Evolutionary conservation across 2,888 invertebrate genomes (phyloP), one percentile per base, ranked within the genome.

Genomic region (Drosophila barbarae): DNA sequence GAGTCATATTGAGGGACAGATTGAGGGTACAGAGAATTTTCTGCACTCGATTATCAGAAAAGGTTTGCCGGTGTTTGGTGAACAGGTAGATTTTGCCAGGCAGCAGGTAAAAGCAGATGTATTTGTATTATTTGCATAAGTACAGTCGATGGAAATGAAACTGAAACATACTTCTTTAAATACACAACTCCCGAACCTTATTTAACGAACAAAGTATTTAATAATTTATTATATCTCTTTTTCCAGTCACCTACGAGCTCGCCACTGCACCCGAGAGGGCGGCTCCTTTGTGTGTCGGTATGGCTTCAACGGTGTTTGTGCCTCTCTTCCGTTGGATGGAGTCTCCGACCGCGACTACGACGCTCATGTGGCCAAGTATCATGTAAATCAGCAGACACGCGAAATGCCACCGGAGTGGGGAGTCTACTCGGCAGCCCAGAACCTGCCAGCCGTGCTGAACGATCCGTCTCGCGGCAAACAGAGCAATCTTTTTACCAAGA

Each of bases 401-500:
- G 89, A 87, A 54, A 88, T 90, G 63, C 88, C 87, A 15, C 90
- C 90, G 18, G 92, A 93, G 85, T 87, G 91, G 91, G 78, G 91
- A 65, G 84, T 90, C 15, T 98, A 95, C 89, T 95, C 96, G 51
- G 96, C 98, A 53, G 93, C 96, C 53, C 98, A 98, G 90, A 98
- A 98, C 90, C 91, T 99, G 73, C 96, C 98, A 36, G 97, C 98
- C 60, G 97, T 97, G 74, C 92, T 99, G 69, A 98, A 98, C 90
- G 98, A 99, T 90, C 98, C 98, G 0, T 94, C 94, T 71, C 93
- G 94, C 86, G 95, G 97, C 73, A 98, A 97, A 90, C 95, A 96
- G 88, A 92, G 92, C 71, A 93, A 98, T 89, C 97, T 99, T 87
- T 98, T 99, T 86, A 98, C 98, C 0, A 97, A 96, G 89, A 97